Percentiles rank a stretch among this genome's conserved stretches.
These are phyloP conservation scores for Calephelis virginiensis DNA, from an alignment of 1,140 invertebrate species.

Conservation along the genomic window DNA sequence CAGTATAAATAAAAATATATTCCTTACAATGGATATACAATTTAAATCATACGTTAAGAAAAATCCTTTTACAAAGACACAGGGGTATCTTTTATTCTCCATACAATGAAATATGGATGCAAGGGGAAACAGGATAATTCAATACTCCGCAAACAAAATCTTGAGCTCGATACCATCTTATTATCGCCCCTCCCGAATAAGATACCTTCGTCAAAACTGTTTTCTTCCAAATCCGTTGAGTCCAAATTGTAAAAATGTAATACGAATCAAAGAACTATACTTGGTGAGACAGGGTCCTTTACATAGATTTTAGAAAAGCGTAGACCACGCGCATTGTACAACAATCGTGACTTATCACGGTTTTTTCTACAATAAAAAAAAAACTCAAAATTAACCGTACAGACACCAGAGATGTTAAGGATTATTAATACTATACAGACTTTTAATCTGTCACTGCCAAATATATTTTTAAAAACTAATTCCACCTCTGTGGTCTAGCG, in stretches of 20 bases:
- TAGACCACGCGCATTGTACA: no score
- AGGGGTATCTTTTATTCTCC: not conserved
- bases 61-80: constrained; percentile 8
- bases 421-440: no score
- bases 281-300: not conserved
- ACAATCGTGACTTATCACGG: no score
- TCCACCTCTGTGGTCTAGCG: no score
- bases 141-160: constrained; percentile 35
- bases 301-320: no score
- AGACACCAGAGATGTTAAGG: no score
- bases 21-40: not conserved
- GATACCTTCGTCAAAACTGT: constrained; percentile 57
- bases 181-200: constrained; percentile 38
- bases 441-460: no score
- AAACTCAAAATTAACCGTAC: no score
- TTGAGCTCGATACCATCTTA: constrained; percentile 34
- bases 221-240: constrained; percentile 58
- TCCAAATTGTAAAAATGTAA: constrained; percentile 59
- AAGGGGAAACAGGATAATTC: constrained; percentile 24
- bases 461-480: no score
- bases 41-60: constrained; percentile 4
- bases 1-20: not conserved
- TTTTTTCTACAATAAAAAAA: no score
- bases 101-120: constrained; percentile 21
- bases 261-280: constrained; percentile 42